Evolutionary conservation across 2,113 vertebrate species (phyloP).

Genomic region (Laticauda laticaudata): DNA sequence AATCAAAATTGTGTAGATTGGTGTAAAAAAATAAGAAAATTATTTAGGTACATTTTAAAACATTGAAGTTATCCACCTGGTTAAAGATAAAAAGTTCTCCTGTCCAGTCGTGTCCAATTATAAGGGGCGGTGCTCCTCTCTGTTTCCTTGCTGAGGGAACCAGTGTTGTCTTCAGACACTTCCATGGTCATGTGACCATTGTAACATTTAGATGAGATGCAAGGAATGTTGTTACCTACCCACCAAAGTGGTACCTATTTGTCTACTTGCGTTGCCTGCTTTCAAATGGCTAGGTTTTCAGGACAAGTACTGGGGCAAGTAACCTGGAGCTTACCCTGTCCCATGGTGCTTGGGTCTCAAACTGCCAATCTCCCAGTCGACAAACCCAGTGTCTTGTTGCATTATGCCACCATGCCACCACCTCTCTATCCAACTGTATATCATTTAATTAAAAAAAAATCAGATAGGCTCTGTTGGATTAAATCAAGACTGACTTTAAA

Average conservation of each 20-base stretch:
- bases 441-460: constrained; percentile 26
- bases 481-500: constrained; percentile 38
- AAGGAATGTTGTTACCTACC: not conserved
- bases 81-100: too few relatives aligned
- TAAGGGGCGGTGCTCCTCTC: too few relatives aligned
- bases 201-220: too few relatives aligned
- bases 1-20: not conserved
- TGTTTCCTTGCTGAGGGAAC: too few relatives aligned
- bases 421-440: constrained; percentile 24
- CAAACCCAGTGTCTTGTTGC: not conserved
- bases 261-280: not conserved
- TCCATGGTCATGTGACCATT: too few relatives aligned
- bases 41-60: not conserved
- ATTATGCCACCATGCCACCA: not conserved
- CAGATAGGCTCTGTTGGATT: constrained; percentile 40
- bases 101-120: too few relatives aligned
- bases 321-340: not conserved
- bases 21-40: not conserved
- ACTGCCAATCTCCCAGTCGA: not conserved
- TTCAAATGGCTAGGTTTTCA: not conserved
- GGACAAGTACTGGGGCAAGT: not conserved
- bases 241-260: not conserved
- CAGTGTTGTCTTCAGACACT: too few relatives aligned
- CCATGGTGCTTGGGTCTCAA: not conserved
- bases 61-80: not conserved